A percentile compares a stretch with the other conserved stretches of the same genome.
Evolutionary conservation across 2,113 vertebrate genomes (phyloP).

Genomic region (Caloenas nicobarica): DNA sequence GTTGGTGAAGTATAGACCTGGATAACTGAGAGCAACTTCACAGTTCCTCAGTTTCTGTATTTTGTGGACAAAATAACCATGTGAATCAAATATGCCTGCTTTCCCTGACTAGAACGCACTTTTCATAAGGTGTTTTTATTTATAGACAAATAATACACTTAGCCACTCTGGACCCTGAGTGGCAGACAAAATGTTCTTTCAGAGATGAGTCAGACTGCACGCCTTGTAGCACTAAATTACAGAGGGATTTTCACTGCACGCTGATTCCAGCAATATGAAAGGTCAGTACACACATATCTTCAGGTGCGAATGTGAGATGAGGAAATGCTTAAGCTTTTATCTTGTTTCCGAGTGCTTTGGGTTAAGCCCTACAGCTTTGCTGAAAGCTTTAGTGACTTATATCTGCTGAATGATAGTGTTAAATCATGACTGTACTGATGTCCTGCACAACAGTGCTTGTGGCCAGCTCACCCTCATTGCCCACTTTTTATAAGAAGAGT

Average conservation of each 20-base stretch:
- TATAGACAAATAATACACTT: slow-evolving; percentile 3
- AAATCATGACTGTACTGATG: background rate
- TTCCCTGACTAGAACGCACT: background rate
- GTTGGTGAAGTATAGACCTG: background rate
- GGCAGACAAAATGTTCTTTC: slow-evolving; percentile 21
- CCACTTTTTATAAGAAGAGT: background rate
- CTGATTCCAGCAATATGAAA: slow-evolving; percentile 49
- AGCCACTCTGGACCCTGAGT: background rate
- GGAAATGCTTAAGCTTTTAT: slow-evolving; percentile 67
- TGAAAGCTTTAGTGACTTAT: slow-evolving; percentile 59
- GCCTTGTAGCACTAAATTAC: slow-evolving; percentile 51
- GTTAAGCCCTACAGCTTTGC: slow-evolving; percentile 68
- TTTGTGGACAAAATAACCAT: background rate
- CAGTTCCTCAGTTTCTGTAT: background rate
- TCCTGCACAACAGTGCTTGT: background rate
- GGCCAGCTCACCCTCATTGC: background rate
- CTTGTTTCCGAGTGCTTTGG: slow-evolving; percentile 63
- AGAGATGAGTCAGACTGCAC: slow-evolving; percentile 38
- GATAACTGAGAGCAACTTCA: background rate
- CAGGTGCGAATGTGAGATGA: slow-evolving; percentile 37
- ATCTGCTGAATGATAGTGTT: slow-evolving; percentile 54
- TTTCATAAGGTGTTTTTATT: slow-evolving; percentile 23
- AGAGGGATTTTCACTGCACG: slow-evolving; percentile 56
- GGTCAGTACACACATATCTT: slow-evolving; percentile 62
- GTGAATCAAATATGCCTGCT: background rate